Evolutionary conservation across 2,113 vertebrate genomes (phyloP), one percentile per base, ranked within the genome.

Genomic region (Heterotis niloticus): DNA sequence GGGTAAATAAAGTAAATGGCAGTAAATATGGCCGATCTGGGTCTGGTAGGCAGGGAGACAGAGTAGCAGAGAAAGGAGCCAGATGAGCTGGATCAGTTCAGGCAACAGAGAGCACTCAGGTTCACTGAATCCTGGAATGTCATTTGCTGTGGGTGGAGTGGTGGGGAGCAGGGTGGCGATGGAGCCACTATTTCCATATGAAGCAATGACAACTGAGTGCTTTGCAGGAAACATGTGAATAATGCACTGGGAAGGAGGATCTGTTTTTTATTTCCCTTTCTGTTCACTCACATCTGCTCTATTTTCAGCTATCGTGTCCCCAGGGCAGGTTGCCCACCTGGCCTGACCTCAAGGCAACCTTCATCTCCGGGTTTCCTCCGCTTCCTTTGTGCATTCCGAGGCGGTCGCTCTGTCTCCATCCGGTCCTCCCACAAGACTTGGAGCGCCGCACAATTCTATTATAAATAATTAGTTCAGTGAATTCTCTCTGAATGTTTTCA

Each of bases 401-500:
- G 18, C 10, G 51, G 69, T 23, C 51, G 1, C 20, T 18, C 23
- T 73, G 34, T 28, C 23, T 74, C 54, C 71, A 17, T 44, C 57
- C 1, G 17, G 26, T 51, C 52, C 51, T 44, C 52, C 24, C 24
- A 24, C 26, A 11, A 62, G 13, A 20, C 3, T 14, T 62, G 3
- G 14, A 62, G 59, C 1, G 23, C 66, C 10, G 18, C 29, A 13
- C 26, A 69, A 29, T 28, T 29, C 28, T 69, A 16, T 16, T 29
- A 18, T 59, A 74, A 18, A 74, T 74, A 59, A 26, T 74, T 28
- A 28, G 34, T 2, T 54, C 56, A 54, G 23, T 57, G 24, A 59
- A 54, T 59, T 4, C 3, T 62, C 56, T 74, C 54, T 73, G 70
- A 57, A 73, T 56, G 71, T 28, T 74, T 59, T 17, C 26, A 72